Base-by-base conservation (phyloP, 2,888 invertebrate genomes). In the Scrobipalpa atriplicella region DNA sequence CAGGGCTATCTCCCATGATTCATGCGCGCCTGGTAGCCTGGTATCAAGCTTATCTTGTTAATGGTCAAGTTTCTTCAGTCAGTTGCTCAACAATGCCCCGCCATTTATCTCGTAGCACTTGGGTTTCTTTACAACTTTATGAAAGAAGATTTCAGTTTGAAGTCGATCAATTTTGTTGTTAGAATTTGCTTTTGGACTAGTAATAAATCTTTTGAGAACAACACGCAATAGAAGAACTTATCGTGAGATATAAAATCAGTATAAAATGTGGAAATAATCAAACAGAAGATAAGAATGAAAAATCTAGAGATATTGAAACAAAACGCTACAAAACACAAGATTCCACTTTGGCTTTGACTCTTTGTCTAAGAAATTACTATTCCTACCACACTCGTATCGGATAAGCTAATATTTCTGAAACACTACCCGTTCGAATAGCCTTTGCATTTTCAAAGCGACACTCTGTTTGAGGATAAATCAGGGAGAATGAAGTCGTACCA, bases 1-100 rank as follows among this genome's bases (percentile, higher is more conserved):
- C 52, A 54, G 18, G 29, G 62, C 66, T 67, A 67, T 67, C 66
- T 64, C 29, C 63, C 58, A 36, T 67, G 66, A 67, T 67, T 64
- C 63, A 67, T 58, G 63, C 1, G 18, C 58, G 18, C 58, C 66
- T 62, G 58, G 66, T 67, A 67, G 51, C 66, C 66, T 63, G 47
- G 51, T 62, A 62, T 62, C 51, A 51, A 51, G 51, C 62, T 47
- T 62, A 62, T 62, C 64, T 65, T 58, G 58, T 58, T 62, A 58
- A 65, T 60, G 65, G 65, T 54, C 64, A 64, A 64, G 64, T 52
- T 54, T 63, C 51, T 61, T 61, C 61, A 38, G 56, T 36, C 29
- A 61, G 61, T 61, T 41, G 18, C 21, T 19, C 13, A 19, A 61
- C 61, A 61, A 61, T 61, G 41, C 61, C 19, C 19, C 41, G 16